These are phyloP conservation scores for Sarcophaga carnaria DNA, from an alignment of 2,888 invertebrate species.

Conservation along the genomic window DNA sequence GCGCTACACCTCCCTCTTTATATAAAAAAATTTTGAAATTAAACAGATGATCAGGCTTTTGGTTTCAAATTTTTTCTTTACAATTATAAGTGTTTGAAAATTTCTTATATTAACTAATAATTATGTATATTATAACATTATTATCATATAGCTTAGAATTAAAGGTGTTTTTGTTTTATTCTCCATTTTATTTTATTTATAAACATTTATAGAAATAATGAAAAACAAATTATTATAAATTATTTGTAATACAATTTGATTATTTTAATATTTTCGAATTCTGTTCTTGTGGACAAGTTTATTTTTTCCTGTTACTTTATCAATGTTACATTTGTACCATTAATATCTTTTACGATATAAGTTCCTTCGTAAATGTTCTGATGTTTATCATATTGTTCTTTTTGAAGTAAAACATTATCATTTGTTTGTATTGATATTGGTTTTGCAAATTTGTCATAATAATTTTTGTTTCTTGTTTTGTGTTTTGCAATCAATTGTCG, in stretches of 20 bases:
- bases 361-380: conserved; percentile 41
- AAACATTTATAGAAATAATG: no score
- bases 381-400: conserved; percentile 25
- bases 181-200: no score
- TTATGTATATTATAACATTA: no score
- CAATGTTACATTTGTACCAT: conserved; percentile 33
- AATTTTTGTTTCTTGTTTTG: conserved; percentile 21
- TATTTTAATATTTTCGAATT: conserved; percentile 31
- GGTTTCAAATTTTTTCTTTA: no score
- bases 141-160: no score
- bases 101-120: no score
- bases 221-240: neutral
- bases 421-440: conserved; percentile 19
- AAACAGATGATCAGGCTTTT: no score
- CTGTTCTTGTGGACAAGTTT: conserved; percentile 39
- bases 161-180: no score
- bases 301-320: conserved; percentile 3
- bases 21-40: no score
- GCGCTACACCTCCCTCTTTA: no score
- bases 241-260: neutral
- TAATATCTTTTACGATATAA: conserved; percentile 33
- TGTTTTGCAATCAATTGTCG: conserved; percentile 14
- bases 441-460: conserved; percentile 26
- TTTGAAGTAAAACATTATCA: conserved; percentile 16
- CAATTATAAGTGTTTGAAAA: no score